Percentiles rank a stretch among this genome's conserved stretches.
phyloP scores from a whole-genome alignment of 2,113 vertebrate species.

The Thamnophis sirtalis region DNA sequence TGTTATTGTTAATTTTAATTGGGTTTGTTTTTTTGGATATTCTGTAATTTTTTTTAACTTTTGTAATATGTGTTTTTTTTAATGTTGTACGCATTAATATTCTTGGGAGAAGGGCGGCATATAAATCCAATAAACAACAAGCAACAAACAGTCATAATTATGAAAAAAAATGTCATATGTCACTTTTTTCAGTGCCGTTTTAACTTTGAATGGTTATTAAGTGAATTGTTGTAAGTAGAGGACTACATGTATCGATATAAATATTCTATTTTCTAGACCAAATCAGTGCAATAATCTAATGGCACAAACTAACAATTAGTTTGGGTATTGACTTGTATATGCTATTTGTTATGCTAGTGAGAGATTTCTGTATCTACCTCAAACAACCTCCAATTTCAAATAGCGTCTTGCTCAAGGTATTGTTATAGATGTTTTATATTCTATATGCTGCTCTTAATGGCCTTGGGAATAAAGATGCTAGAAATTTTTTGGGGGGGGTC shows the following conservation, averaged over 20 bases:
- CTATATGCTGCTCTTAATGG: neutral
- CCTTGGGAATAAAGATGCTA: neutral
- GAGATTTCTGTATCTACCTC: neutral
- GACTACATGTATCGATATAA: slow-evolving; percentile 14
- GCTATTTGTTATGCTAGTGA: accelerated
- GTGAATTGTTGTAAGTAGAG: neutral
- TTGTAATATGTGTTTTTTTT: too few relatives aligned
- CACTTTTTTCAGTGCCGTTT: neutral
- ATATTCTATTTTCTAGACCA: slow-evolving; percentile 19
- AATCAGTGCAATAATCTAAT: slow-evolving; percentile 5
- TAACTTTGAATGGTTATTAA: neutral
- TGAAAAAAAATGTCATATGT: neutral
- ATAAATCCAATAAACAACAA: too few relatives aligned
- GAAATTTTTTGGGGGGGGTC: neutral
- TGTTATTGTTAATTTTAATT: too few relatives aligned
- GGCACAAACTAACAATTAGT: neutral
- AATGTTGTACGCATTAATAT: too few relatives aligned
- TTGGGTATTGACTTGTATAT: neutral
- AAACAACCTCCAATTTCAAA: neutral
- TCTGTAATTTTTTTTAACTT: too few relatives aligned
- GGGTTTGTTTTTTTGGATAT: too few relatives aligned
- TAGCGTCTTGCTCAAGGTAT: neutral
- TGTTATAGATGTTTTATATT: neutral
- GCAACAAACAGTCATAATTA: neutral
- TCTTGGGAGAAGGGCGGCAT: too few relatives aligned